phyloP scores from a whole-genome alignment of 2,113 vertebrate genomes.

The Sylvietta virens region DNA sequence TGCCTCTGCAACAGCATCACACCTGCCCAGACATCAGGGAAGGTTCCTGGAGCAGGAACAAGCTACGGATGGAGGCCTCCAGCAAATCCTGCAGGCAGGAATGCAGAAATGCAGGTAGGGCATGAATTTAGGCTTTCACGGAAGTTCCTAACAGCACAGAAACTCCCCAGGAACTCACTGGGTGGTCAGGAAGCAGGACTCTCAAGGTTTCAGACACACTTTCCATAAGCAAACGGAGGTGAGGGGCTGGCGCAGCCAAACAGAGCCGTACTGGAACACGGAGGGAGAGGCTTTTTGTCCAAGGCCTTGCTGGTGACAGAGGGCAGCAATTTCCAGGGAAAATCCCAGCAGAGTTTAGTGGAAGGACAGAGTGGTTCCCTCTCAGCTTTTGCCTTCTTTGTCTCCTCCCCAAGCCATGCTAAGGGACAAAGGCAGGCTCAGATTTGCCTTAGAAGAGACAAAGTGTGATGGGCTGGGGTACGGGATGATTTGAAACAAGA shows the following conservation, averaged over 20 bases:
- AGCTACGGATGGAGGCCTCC: neutral
- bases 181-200: neutral
- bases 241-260: neutral
- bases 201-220: neutral
- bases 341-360: accelerated
- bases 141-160: neutral
- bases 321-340: neutral
- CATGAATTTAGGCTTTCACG: neutral
- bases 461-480: neutral
- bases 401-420: neutral
- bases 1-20: neutral
- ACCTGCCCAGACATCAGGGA: neutral
- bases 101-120: neutral
- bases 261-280: neutral
- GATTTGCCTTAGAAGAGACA: neutral
- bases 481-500: neutral
- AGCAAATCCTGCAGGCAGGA: neutral
- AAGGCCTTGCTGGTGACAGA: neutral
- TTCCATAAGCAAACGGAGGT: neutral
- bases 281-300: neutral
- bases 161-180: neutral
- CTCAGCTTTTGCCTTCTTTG: too few relatives aligned
- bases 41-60: neutral
- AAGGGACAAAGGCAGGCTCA: neutral
- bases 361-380: accelerated